Evolutionary conservation across 2,113 vertebrate genomes (phyloP).

Genomic region (Crotalus helleri): DNA sequence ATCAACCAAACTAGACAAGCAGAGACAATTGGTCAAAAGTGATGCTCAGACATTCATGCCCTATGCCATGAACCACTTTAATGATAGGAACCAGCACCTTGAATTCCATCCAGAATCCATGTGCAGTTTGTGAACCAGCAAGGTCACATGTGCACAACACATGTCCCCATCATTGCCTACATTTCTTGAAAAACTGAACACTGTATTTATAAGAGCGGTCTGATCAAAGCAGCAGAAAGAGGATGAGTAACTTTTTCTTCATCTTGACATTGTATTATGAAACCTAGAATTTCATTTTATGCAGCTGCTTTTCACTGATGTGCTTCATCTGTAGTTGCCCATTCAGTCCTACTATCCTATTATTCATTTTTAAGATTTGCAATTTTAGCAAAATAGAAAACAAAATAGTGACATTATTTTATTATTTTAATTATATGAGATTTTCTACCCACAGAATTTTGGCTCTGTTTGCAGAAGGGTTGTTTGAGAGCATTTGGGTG

Average conservation of each 20-base stretch:
- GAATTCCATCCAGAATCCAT: background rate
- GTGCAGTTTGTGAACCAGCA: background rate
- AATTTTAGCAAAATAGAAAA: background rate
- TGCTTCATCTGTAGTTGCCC: background rate
- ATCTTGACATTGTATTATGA: background rate
- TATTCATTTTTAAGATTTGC: background rate
- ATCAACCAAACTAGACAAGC: no score
- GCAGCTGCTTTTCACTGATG: background rate
- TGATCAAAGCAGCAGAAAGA: background rate
- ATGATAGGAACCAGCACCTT: background rate
- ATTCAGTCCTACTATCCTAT: background rate
- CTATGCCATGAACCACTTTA: no score
- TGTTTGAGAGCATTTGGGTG: background rate
- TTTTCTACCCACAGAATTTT: background rate
- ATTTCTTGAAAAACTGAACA: background rate
- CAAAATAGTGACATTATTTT: background rate
- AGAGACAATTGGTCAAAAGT: no score
- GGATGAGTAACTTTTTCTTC: background rate
- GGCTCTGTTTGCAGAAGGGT: background rate
- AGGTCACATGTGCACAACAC: background rate
- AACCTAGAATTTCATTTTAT: background rate
- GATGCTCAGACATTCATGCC: no score
- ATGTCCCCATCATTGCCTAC: background rate
- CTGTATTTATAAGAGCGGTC: background rate
- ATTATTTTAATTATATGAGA: background rate